Evolutionary conservation across 2,888 invertebrate species (phyloP).

Genomic region (Lepidochitona cinerea): DNA sequence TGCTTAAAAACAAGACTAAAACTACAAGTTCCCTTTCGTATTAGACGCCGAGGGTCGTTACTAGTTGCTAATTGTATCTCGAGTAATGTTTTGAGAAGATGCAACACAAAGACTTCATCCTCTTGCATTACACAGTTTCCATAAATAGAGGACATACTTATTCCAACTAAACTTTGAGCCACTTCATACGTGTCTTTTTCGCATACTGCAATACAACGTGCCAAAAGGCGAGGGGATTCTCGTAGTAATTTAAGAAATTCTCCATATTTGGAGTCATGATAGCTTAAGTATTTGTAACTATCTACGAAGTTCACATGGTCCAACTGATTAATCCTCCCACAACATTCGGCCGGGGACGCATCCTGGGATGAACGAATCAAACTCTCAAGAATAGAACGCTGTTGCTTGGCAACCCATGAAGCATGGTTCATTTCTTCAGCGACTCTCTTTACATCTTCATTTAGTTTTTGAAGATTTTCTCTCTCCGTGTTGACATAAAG

Average conservation of each 20-base stretch:
- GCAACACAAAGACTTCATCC: constrained; percentile 76
- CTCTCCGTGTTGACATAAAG: constrained; percentile 90
- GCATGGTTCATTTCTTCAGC: constrained; percentile 79
- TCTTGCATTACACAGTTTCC: constrained; percentile 83
- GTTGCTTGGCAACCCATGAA: constrained; percentile 91
- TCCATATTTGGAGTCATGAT: constrained; percentile 81
- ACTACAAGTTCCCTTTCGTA: constrained; percentile 86
- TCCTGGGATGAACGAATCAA: constrained; percentile 83
- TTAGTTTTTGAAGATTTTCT: constrained; percentile 75
- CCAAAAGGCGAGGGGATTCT: constrained; percentile 80
- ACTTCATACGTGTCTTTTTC: constrained; percentile 74
- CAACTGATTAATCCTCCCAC: constrained; percentile 60
- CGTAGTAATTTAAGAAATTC: constrained; percentile 80
- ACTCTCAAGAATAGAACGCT: constrained; percentile 76
- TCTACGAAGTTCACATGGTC: constrained; percentile 74
- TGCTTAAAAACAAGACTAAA: constrained; percentile 89
- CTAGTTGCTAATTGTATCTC: constrained; percentile 80
- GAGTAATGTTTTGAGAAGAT: constrained; percentile 74
- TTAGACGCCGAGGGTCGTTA: constrained; percentile 78
- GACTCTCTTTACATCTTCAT: constrained; percentile 69
- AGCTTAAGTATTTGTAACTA: constrained; percentile 83
- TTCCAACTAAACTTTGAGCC: constrained; percentile 32
- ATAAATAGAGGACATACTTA: constrained; percentile 71
- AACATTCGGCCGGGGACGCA: constrained; percentile 81
- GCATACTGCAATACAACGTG: constrained; percentile 79